These are phyloP conservation scores for Phrynocephalus versicolor DNA, from an alignment of 2,113 vertebrate genomes.

Conservation along the genomic window DNA sequence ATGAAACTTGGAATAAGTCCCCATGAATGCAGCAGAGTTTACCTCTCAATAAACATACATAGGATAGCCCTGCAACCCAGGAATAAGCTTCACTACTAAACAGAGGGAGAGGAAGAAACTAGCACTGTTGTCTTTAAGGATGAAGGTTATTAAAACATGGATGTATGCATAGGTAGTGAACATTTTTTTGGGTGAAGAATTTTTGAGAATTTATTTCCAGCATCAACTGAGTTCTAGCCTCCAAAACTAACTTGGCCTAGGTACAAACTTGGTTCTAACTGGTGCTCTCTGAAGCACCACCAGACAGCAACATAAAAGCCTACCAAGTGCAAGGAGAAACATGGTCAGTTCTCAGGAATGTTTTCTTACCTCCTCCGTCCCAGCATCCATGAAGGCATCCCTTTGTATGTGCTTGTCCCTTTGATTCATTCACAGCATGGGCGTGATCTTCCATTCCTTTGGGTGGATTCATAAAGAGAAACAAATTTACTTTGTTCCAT, in stretches of 20 bases:
- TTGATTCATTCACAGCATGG: slow-evolving; percentile 16
- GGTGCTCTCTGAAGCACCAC: not conserved
- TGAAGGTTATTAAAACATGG: not conserved
- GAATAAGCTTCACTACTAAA: not conserved
- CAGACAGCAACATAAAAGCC: not conserved
- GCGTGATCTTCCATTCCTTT: not conserved
- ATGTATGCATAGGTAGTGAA: not conserved
- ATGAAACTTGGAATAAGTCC: too few species aligned
- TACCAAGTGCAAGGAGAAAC: not conserved
- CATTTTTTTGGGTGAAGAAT: not conserved
- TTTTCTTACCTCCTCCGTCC: not conserved
- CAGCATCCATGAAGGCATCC: slow-evolving; percentile 6
- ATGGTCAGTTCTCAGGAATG: not conserved
- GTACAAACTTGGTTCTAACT: not conserved
- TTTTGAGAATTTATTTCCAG: not conserved
- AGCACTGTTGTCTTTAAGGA: not conserved
- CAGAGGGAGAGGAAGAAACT: not conserved
- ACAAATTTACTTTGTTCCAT: not conserved
- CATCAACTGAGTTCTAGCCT: not conserved
- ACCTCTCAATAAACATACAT: not conserved
- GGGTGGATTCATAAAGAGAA: not conserved
- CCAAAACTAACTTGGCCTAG: not conserved
- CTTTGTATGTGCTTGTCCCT: not conserved
- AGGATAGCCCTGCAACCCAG: not conserved
- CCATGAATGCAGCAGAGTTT: not conserved